Conservation (phyloP, 2,797 vertebrate genomes). For the Ataeniobius toweri region DNA sequence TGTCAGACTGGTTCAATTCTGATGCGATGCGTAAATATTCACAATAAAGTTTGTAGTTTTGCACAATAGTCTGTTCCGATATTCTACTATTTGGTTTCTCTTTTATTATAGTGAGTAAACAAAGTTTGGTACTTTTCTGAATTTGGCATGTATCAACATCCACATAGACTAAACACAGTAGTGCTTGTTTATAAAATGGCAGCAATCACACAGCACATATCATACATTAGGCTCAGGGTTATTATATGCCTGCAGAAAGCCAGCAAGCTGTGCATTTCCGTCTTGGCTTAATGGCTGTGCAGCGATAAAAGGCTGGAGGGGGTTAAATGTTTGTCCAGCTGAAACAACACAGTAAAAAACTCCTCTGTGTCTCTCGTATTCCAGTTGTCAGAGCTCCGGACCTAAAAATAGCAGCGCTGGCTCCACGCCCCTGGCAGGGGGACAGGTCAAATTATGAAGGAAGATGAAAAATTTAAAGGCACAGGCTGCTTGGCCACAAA, state of each 20-base stretch:
- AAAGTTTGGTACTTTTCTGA: neutral
- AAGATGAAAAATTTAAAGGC: conserved; percentile 87
- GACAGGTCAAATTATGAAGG: conserved; percentile 94
- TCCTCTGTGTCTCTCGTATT: conserved; percentile 72
- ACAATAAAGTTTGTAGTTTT: conserved; percentile 2
- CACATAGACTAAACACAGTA: neutral
- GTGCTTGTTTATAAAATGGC: conserved; percentile 29
- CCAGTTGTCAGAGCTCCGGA: conserved; percentile 85
- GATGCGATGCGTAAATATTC: conserved; percentile 19
- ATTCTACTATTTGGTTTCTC: neutral
- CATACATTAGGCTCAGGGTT: conserved; percentile 25
- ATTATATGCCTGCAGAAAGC: conserved; percentile 48
- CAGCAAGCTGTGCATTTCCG: conserved; percentile 63
- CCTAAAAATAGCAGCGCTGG: conserved; percentile 91
- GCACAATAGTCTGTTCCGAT: neutral
- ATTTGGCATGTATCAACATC: neutral
- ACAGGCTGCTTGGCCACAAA: conserved; percentile 76
- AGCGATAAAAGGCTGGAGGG: conserved; percentile 70
- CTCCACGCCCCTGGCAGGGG: conserved; percentile 93
- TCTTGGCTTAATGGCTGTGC: conserved; percentile 51
- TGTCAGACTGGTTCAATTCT: conserved; percentile 29
- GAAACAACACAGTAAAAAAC: conserved; percentile 80
- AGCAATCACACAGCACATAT: conserved; percentile 28
- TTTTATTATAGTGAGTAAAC: neutral
- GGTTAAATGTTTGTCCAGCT: conserved; percentile 81